A percentile compares a stretch with the other conserved stretches of the same genome.
Conservation (phyloP, 2,797 vertebrate species). For the Chelidonichthys spinosus region DNA sequence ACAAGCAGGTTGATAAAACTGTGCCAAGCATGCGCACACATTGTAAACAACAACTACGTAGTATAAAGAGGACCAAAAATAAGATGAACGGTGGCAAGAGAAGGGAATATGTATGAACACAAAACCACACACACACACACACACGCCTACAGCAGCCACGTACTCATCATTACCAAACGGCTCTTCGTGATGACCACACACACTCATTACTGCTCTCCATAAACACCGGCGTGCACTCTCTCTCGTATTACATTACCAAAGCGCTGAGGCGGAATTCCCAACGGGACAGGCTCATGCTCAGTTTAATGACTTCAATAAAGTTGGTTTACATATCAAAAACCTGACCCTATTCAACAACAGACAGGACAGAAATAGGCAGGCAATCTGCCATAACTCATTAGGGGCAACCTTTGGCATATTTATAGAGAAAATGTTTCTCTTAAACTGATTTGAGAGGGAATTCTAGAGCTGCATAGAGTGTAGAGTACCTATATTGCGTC, state of each 20-base stretch:
- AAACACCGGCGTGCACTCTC: conserved; percentile 40
- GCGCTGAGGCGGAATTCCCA: conserved; percentile 48
- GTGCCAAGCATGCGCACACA: conserved; percentile 42
- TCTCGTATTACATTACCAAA: conserved; percentile 38
- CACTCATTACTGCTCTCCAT: conserved; percentile 57
- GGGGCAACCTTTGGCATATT: conserved; percentile 25
- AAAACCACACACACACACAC: neutral
- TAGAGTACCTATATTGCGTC: neutral
- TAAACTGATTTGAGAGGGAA: conserved; percentile 27
- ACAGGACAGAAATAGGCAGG: conserved; percentile 46
- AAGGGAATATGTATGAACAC: conserved; percentile 32
- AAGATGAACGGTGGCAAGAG: conserved; percentile 23
- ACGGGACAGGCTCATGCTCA: conserved; percentile 25
- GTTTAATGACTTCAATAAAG: conserved; percentile 70
- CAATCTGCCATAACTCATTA: conserved; percentile 43
- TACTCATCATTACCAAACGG: conserved; percentile 62
- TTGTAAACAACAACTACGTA: neutral
- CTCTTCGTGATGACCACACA: conserved; percentile 61
- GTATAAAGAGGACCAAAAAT: conserved; percentile 43
- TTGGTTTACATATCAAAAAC: conserved; percentile 63
- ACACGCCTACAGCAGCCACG: conserved; percentile 26
- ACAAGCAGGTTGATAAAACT: conserved; percentile 27
- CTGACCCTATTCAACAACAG: conserved; percentile 33
- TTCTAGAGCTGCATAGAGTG: neutral
- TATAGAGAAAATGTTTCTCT: conserved; percentile 22